Evolutionary conservation across 1,140 invertebrate species (phyloP).

Genomic region (Zaprionus davidi): DNA sequence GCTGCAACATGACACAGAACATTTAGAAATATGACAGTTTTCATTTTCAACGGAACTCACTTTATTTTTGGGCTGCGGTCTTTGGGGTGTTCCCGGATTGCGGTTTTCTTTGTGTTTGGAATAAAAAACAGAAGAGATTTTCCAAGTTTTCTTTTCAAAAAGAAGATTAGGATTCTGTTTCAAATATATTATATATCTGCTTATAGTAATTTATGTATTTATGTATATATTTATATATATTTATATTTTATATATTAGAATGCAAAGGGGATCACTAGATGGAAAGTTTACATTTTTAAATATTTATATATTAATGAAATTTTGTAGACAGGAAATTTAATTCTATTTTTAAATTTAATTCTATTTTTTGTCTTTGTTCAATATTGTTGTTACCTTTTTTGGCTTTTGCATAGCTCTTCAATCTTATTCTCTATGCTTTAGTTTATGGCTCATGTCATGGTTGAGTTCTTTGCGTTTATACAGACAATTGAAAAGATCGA

Average conservation of each 20-base stretch:
- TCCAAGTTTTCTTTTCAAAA: neutral
- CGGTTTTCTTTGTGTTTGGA: neutral
- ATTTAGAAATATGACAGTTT: conserved; percentile 76
- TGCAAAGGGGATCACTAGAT: too few relatives aligned
- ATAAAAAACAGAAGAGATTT: neutral
- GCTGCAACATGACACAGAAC: conserved; percentile 63
- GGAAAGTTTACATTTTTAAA: too few relatives aligned
- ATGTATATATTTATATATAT: neutral
- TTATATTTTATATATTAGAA: neutral
- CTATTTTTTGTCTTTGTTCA: too few relatives aligned
- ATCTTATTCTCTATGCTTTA: neutral
- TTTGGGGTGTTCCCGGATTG: neutral
- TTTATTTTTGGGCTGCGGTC: conserved; percentile 17
- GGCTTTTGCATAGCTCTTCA: neutral
- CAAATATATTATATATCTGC: neutral
- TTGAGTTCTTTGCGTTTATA: neutral
- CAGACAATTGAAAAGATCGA: neutral
- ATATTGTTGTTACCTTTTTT: too few relatives aligned
- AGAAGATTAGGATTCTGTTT: neutral
- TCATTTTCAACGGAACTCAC: conserved; percentile 63
- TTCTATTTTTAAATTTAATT: too few relatives aligned
- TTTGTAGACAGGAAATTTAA: too few relatives aligned
- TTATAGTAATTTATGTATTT: neutral
- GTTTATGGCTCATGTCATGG: neutral
- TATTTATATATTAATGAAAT: too few relatives aligned